Evolutionary conservation across 1,140 invertebrate genomes (phyloP), one percentile per base, ranked within the genome.

Genomic region (Littorina saxatilis): DNA sequence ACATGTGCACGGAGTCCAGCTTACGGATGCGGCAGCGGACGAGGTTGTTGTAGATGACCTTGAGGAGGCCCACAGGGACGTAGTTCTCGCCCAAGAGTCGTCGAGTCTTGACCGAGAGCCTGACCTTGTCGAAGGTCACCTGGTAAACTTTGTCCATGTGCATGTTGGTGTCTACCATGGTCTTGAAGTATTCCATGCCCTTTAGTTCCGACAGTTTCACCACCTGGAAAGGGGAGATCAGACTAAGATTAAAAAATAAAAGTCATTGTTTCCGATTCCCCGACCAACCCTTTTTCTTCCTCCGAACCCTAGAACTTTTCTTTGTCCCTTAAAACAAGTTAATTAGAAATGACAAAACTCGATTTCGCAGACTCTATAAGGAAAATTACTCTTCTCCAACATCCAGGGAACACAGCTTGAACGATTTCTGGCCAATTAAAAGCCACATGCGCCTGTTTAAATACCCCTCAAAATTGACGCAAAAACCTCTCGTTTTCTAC

Each of bases 21-120:
- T 81, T 78, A 23, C 85, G 70, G 32, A 89, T 80, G 47, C 87
- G 82, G 82, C 88, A 89, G 9, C 84, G 84, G 20, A 87, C 35
- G 2, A 89, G 72, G 39, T 80, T 83, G 52, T 86, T 83, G 70
- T 87, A 88, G 5, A 89, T 37, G 13, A 85, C 68, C 39, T 81
- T 83, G 0, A 83, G 74, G n/a, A 87, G 70, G 0, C 82, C 80
- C 23, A 87, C 83, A 15, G 87, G 87, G 0, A 86, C 86, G 61
- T 78, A 50, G 29, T 83, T 84, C 35, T 83, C 76, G 5, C 83
- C 63, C 52, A 89, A 63, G 27, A 89, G 78, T 3, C 84, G 73
- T 7, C 77, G 80, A 17, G 77, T 32, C 27, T 84, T 83, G 5
- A 89, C 85, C n/a, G 79, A 81, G 3, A 86, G 81, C 1, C 74